These are phyloP conservation scores for Aporophyla lueneburgensis DNA, from an alignment of 2,888 invertebrate species.

Conservation along the genomic window DNA sequence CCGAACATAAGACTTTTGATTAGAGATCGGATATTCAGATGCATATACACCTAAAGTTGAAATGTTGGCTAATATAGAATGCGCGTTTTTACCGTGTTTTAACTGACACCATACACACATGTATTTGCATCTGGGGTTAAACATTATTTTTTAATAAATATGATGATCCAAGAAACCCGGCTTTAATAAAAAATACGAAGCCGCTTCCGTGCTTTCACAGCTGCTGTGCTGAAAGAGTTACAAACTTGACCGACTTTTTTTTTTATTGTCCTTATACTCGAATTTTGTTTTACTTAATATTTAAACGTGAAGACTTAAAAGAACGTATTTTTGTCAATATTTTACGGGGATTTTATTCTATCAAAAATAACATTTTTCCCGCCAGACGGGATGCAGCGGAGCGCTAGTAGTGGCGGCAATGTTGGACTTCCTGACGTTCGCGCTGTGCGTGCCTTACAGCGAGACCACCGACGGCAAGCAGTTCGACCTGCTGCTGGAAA, in stretches of 20 bases:
- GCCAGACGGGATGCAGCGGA: slow-evolving; percentile 97
- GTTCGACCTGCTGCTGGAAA: slow-evolving; percentile 97
- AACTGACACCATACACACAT: no score
- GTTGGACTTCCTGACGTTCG: slow-evolving; percentile 99
- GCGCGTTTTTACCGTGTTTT: no score
- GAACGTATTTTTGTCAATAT: no score
- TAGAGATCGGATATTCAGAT: no score
- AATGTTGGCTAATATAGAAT: no score
- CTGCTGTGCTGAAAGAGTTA: background rate
- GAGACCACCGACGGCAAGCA: slow-evolving; percentile 99
- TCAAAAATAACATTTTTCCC: background rate
- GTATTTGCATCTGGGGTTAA: no score
- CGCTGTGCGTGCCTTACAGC: slow-evolving; percentile 99
- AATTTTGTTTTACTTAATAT: background rate
- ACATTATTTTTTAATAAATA: no score
- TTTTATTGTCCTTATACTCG: background rate
- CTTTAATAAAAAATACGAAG: no score
- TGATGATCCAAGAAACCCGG: no score
- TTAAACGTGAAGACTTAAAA: background rate
- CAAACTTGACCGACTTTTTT: background rate
- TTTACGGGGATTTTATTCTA: background rate
- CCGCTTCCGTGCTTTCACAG: no score
- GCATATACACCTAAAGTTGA: no score
- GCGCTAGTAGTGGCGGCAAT: slow-evolving; percentile 99
- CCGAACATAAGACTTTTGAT: no score